Percentiles rank a stretch among this genome's conserved stretches.
Evolutionary conservation across 2,888 invertebrate genomes (phyloP).

Genomic region (Calliphora vomitoria): DNA sequence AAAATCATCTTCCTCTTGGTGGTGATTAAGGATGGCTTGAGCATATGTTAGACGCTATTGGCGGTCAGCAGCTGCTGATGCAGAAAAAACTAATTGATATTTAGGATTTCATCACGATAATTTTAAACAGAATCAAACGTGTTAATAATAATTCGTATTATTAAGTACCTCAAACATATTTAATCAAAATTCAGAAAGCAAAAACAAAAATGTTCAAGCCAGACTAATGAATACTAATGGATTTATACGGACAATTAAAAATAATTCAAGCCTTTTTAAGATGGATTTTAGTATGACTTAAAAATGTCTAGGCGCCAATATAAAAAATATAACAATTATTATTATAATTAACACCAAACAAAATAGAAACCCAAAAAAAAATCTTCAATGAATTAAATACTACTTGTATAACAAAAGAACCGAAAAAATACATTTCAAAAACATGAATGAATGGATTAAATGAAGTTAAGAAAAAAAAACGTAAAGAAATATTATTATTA

Average conservation of each 20-base stretch:
- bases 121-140: not conserved
- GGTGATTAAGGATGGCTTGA: too few species aligned
- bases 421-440: not conserved
- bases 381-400: constrained; percentile 17
- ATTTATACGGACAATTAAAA: constrained; percentile 54
- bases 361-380: constrained; percentile 20
- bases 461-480: constrained; percentile 18
- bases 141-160: constrained; percentile 14
- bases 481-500: constrained; percentile 30
- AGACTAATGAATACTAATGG: constrained; percentile 39
- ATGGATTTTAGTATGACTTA: not conserved
- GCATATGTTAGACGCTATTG: too few species aligned
- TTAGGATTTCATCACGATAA: not conserved
- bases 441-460: constrained; percentile 33
- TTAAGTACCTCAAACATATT: not conserved
- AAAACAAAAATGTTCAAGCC: constrained; percentile 1
- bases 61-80: too few species aligned
- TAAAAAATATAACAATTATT: constrained; percentile 7
- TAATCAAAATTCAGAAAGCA: not conserved
- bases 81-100: not conserved
- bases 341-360: constrained; percentile 39
- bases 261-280: constrained; percentile 49
- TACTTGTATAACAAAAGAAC: constrained; percentile 17
- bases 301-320: constrained; percentile 42
- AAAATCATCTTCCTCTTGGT: too few species aligned